These are phyloP conservation scores for Brachionus asplanchnoidis DNA, from an alignment of 1,140 invertebrate genomes.

Conservation along the genomic window DNA sequence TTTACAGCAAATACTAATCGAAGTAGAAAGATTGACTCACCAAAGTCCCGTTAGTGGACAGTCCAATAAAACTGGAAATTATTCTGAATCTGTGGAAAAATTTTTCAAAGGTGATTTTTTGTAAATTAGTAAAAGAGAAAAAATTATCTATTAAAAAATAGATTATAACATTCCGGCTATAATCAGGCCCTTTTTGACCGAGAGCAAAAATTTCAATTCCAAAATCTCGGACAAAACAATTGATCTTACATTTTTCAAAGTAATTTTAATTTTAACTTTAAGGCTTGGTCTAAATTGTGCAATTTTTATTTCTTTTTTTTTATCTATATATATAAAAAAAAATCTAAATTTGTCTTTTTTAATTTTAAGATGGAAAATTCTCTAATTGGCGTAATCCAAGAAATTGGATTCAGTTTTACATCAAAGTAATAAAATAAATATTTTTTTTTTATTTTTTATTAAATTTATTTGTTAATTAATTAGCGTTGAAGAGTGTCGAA, in stretches of 20 bases:
- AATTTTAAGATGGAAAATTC: constrained; percentile 55
- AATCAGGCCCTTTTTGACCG: background rate
- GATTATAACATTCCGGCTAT: background rate
- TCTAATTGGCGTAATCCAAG: constrained; percentile 70
- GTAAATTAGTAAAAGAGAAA: background rate
- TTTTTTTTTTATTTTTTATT: background rate
- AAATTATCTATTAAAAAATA: background rate
- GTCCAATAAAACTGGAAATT: background rate
- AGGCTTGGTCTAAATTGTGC: background rate
- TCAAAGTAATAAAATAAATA: constrained; percentile 60
- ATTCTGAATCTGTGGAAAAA: constrained; percentile 11
- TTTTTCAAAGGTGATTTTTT: constrained; percentile 38
- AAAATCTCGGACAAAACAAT: background rate
- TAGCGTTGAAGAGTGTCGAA: constrained; percentile 78
- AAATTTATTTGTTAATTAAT: background rate
- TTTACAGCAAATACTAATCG: constrained; percentile 33
- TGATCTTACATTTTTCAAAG: background rate
- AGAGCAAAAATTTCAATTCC: constrained; percentile 10
- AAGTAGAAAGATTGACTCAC: background rate
- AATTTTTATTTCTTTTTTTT: background rate
- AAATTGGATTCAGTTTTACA: constrained; percentile 83
- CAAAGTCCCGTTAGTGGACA: background rate
- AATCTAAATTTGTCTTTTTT: background rate
- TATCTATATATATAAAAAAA: background rate
- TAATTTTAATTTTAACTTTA: background rate